Evolutionary conservation across 2,797 vertebrate species (phyloP), one percentile per base, ranked within the genome.

Genomic region (Diplodus sargus): DNA sequence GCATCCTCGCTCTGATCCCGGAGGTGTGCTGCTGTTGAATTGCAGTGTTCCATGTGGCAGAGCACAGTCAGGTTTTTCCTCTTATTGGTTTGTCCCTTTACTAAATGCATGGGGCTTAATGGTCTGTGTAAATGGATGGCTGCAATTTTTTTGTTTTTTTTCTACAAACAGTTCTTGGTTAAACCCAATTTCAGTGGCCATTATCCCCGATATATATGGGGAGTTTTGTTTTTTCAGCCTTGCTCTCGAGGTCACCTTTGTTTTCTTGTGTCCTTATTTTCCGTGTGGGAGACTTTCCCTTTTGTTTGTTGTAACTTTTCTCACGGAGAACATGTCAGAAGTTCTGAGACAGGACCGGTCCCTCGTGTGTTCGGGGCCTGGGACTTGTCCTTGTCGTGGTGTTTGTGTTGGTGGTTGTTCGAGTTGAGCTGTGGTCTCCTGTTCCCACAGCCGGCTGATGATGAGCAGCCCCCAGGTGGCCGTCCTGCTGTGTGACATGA

Each of bases 41-140:
- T 64, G 64, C 71, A 74, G 34, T 54, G 65, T 78, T 89, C 79
- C 81, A 22, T 22, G 72, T 73, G 67, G 68, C 67, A 12, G 81
- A 82, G 79, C 86, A 53, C 76, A 67, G 81, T 54, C 43, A 17
- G 67, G 64, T 74, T 78, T 78, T 79, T 68, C 64, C 52, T 70
- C 75, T 85, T 81, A 90, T 84, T 83, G 81, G 57, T 83, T 85
- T 90, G 78, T 25, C 84, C 86, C 88, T 84, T 79, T 76, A 68
- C 47, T 74, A 76, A 84, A 86, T 66, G 76, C 71, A 53, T 18
- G 22, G 15, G 45, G n/a, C 28, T 34, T 64, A 60, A 62, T 43
- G 70, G 63, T 57, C 71, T 47, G 49, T 72, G 65, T 48, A 81
- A 88, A 74, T 34, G 60, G 64, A 62, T 5, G n/a, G n/a, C 9